Conservation (phyloP, 1,140 invertebrate species). For the Papilio machaon region DNA sequence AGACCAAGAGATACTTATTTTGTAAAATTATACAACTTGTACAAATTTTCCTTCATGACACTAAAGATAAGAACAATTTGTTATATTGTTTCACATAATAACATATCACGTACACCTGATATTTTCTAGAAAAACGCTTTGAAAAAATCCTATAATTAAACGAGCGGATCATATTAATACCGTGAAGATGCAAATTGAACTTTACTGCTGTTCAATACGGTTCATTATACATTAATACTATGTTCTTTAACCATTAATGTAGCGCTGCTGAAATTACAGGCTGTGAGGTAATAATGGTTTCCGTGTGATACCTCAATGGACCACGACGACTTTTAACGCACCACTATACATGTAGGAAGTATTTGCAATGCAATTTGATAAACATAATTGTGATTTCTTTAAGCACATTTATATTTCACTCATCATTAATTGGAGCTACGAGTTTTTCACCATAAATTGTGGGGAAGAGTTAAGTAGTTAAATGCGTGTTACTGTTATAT, state of each 20-base stretch:
- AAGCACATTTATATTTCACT: not conserved
- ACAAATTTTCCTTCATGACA: too few species aligned
- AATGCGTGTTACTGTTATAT: too few species aligned
- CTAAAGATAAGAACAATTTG: too few species aligned
- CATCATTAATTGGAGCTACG: not conserved
- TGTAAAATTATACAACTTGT: too few species aligned
- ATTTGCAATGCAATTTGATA: not conserved
- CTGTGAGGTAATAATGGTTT: slow-evolving; percentile 6
- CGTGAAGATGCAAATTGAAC: not conserved
- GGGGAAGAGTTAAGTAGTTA: too few species aligned
- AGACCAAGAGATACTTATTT: too few species aligned
- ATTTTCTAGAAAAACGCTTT: not conserved
- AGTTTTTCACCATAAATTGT: too few species aligned
- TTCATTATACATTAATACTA: not conserved
- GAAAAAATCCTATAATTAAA: not conserved
- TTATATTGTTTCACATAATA: too few species aligned
- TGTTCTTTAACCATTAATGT: not conserved
- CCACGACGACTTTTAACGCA: not conserved
- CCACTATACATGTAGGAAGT: not conserved
- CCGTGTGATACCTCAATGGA: not conserved
- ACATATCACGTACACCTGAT: not conserved
- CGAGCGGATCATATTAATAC: not conserved
- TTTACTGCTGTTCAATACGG: not conserved
- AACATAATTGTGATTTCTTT: not conserved
- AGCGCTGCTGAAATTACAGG: not conserved